Evolutionary conservation across 2,113 vertebrate genomes (phyloP).

Genomic region (Typhlomys cinereus): DNA sequence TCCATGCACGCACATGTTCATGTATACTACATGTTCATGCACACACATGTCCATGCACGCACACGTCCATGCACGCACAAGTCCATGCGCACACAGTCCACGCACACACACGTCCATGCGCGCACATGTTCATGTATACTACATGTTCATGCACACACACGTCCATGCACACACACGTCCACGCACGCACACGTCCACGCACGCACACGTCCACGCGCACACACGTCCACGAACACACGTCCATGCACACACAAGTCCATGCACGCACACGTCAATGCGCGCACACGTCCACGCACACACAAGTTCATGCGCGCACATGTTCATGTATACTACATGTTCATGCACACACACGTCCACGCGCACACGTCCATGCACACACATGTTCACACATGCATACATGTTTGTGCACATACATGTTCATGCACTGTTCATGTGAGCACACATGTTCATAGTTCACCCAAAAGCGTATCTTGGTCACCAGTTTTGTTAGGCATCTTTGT

Average conservation of each 20-base stretch:
- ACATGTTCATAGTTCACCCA: background rate
- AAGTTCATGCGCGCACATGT: too few relatives aligned
- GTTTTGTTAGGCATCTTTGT: background rate
- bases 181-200: too few relatives aligned
- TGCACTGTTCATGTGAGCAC: background rate
- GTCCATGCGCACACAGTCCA: background rate
- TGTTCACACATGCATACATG: background rate
- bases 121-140: background rate
- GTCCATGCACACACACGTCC: background rate
- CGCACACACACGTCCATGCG: background rate
- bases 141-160: background rate
- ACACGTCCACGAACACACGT: too few relatives aligned
- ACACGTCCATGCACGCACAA: background rate
- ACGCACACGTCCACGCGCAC: too few relatives aligned
- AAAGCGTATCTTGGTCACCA: background rate
- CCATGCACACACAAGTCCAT: background rate
- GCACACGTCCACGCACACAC: background rate
- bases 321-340: too few relatives aligned
- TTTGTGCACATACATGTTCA: background rate
- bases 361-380: background rate
- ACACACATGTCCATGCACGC: background rate
- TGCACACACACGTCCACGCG: background rate
- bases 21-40: background rate
- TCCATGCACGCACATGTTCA: background rate
- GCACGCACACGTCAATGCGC: background rate